A percentile compares a stretch with the other conserved stretches of the same genome.
phyloP scores from a whole-genome alignment of 2,113 vertebrate genomes.

The Tautogolabrus adspersus region DNA sequence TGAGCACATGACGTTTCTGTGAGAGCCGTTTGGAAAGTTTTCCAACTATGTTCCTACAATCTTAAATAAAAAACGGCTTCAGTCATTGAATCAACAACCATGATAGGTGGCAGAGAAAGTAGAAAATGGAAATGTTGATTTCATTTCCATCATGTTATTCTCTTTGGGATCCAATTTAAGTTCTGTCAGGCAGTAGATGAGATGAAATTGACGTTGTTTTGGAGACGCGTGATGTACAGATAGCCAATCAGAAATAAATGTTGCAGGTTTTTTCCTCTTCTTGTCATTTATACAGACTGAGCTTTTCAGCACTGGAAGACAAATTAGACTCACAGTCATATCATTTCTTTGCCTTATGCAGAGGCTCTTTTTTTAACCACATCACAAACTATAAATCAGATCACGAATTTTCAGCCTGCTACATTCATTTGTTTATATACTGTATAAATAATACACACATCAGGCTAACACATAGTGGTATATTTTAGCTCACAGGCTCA shows the following conservation, averaged over 20 bases:
- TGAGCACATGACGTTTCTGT: constrained; percentile 20
- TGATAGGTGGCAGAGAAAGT: constrained; percentile 33
- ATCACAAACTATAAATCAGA: constrained; percentile 38
- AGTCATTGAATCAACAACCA: constrained; percentile 49
- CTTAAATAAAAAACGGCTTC: constrained; percentile 37
- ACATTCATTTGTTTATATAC: too few species aligned
- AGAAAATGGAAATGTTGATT: constrained; percentile 60
- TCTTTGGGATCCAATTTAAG: constrained; percentile 74
- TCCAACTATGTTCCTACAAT: constrained; percentile 29
- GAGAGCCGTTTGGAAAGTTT: constrained; percentile 42
- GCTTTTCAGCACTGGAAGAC: constrained; percentile 39
- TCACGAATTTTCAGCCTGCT: neutral
- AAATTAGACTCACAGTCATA: constrained; percentile 51
- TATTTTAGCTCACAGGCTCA: neutral
- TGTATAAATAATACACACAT: neutral
- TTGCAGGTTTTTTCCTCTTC: constrained; percentile 13
- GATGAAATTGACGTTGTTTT: constrained; percentile 72
- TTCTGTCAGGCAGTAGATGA: constrained; percentile 74
- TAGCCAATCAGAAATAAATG: constrained; percentile 68
- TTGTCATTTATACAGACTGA: constrained; percentile 49
- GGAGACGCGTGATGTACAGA: constrained; percentile 63
- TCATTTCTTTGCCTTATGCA: constrained; percentile 4
- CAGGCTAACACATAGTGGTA: neutral
- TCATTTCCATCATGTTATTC: constrained; percentile 60
- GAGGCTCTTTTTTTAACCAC: constrained; percentile 8